These are phyloP conservation scores for Dasysyrphus tricinctus DNA, from an alignment of 2,888 invertebrate genomes.

Conservation along the genomic window DNA sequence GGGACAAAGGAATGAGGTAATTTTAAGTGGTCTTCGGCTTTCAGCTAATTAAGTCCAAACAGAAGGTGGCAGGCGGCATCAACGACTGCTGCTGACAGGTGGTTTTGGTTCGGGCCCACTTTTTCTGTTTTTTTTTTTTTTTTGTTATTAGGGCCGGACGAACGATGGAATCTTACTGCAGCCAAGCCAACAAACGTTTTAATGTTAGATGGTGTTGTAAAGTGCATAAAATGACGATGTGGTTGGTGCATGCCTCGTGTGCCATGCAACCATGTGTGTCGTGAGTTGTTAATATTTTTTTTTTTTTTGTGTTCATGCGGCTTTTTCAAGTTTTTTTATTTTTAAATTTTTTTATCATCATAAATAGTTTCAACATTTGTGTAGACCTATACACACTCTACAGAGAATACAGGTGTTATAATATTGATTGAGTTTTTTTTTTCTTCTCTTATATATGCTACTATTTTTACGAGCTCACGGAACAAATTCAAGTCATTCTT, in stretches of 20 bases:
- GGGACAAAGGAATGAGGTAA: slow-evolving; percentile 47
- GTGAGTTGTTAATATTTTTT: slow-evolving; percentile 57
- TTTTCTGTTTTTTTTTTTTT: neutral
- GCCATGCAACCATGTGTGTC: slow-evolving; percentile 14
- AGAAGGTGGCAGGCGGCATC: slow-evolving; percentile 8
- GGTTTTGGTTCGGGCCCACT: slow-evolving; percentile 7
- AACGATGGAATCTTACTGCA: neutral
- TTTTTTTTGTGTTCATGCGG: slow-evolving; percentile 5
- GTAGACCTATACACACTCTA: neutral
- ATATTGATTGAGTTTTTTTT: slow-evolving; percentile 31
- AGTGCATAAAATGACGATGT: slow-evolving; percentile 32
- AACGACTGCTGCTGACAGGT: slow-evolving; percentile 39
- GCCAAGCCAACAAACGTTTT: slow-evolving; percentile 8
- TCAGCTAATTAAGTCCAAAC: slow-evolving; percentile 62
- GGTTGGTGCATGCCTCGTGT: slow-evolving; percentile 9
- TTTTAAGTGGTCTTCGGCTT: slow-evolving; percentile 61
- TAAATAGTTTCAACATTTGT: slow-evolving; percentile 18
- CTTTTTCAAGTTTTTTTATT: neutral
- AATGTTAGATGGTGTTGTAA: slow-evolving; percentile 29
- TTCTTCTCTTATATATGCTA: neutral
- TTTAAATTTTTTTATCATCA: neutral
- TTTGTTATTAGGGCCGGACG: slow-evolving; percentile 1
- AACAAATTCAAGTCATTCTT: slow-evolving; percentile 54
- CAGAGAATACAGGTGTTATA: slow-evolving; percentile 21
- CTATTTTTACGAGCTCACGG: slow-evolving; percentile 56